phyloP scores from a whole-genome alignment of 2,888 invertebrate species.

The Phengaris alcon region DNA sequence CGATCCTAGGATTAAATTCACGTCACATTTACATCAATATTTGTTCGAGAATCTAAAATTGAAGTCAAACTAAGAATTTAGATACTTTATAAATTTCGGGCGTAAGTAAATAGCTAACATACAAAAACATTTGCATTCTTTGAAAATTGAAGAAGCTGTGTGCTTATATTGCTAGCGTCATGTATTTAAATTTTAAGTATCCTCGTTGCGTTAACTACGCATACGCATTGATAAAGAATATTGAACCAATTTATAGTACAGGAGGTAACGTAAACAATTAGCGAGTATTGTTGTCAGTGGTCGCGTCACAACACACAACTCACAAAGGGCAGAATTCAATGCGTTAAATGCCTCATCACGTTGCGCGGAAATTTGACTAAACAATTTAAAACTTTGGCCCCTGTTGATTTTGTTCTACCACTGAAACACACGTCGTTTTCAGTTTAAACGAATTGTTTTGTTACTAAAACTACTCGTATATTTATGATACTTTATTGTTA shows the following conservation, averaged over 20 bases:
- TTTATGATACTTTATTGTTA: neutral
- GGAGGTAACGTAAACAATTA: constrained; percentile 52
- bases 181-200: neutral
- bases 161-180: no score
- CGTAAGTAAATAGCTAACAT: no score
- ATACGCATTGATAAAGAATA: constrained; percentile 27
- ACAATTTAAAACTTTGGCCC: constrained; percentile 38
- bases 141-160: no score
- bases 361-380: constrained; percentile 39
- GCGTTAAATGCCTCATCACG: constrained; percentile 57
- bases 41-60: no score
- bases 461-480: neutral
- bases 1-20: no score
- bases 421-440: constrained; percentile 4
- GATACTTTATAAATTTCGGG: no score
- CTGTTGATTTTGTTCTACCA: constrained; percentile 33
- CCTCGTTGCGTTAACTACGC: neutral
- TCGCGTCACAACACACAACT: constrained; percentile 42
- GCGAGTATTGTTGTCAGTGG: constrained; percentile 47
- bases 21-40: no score
- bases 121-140: no score
- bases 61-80: no score
- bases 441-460: constrained; percentile 6
- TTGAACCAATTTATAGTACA: constrained; percentile 41
- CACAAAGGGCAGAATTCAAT: constrained; percentile 50